Conservation (phyloP, 1,140 invertebrate genomes). For the Ganaspis sp. region DNA sequence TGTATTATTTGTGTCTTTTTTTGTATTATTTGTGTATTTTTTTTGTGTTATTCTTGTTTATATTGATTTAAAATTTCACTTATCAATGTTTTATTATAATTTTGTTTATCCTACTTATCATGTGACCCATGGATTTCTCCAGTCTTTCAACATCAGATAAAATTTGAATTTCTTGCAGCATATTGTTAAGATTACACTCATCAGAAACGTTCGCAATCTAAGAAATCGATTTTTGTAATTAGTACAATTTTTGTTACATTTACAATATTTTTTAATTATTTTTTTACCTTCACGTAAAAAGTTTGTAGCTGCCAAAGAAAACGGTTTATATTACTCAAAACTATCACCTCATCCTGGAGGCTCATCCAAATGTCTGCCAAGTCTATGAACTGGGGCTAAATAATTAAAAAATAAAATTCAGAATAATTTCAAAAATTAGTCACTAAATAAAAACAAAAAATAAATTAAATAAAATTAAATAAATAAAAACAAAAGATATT, state of each 20-base stretch:
- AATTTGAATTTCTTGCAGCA: constrained; percentile 59
- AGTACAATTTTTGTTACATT: too few species aligned
- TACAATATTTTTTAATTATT: too few species aligned
- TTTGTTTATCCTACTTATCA: constrained; percentile 73
- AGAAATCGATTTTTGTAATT: constrained; percentile 32
- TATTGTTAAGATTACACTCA: constrained; percentile 59
- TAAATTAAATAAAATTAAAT: constrained; percentile 5
- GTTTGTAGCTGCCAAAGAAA: constrained; percentile 75
- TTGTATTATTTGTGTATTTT: too few species aligned
- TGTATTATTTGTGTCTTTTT: too few species aligned
- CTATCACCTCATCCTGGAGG: constrained; percentile 80
- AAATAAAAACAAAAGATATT: too few species aligned
- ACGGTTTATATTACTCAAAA: constrained; percentile 79
- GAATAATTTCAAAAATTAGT: too few species aligned
- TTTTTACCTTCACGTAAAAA: constrained; percentile 72
- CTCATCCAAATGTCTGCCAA: constrained; percentile 80
- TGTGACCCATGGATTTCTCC: constrained; percentile 67
- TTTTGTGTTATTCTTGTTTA: too few species aligned
- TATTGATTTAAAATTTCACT: constrained; percentile 5
- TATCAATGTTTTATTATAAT: constrained; percentile 6
- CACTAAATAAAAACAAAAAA: too few species aligned
- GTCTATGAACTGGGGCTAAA: constrained; percentile 80
- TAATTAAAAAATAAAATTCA: too few species aligned
- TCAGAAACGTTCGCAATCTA: constrained; percentile 59
- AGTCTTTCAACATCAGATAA: constrained; percentile 75